A percentile compares a stretch with the other conserved stretches of the same genome.
Conservation (phyloP, 2,113 vertebrate species). For the Sebastes fasciatus region DNA sequence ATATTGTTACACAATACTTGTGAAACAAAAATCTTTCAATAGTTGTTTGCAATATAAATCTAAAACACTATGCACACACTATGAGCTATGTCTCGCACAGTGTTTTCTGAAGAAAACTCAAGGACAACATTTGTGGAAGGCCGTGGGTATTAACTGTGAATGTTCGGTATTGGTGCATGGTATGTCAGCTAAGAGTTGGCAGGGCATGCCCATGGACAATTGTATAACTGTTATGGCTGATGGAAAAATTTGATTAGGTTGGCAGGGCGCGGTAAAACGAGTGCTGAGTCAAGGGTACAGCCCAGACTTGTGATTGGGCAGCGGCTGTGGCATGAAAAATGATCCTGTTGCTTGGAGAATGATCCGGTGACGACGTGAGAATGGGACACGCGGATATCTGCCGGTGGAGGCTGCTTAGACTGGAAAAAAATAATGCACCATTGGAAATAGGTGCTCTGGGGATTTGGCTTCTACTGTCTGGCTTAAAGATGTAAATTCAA, state of each 20-base stretch:
- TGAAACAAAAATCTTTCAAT: neutral
- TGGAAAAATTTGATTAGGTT: conserved; percentile 22
- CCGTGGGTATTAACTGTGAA: neutral
- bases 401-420: neutral
- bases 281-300: neutral
- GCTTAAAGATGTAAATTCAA: conserved; percentile 17
- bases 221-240: conserved; percentile 1
- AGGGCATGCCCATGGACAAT: neutral
- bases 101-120: neutral
- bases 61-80: neutral
- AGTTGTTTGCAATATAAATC: neutral
- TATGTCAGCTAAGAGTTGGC: conserved; percentile 3
- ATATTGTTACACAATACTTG: neutral
- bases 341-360: neutral
- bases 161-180: neutral
- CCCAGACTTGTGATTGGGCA: conserved; percentile 10
- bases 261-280: neutral
- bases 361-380: neutral
- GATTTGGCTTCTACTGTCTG: no score
- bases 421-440: neutral
- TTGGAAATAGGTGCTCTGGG: no score
- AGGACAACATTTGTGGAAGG: neutral
- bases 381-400: neutral
- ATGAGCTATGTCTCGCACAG: neutral
- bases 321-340: neutral